Evolutionary conservation across 2,797 vertebrate species (phyloP).

Genomic region (Anableps anableps): DNA sequence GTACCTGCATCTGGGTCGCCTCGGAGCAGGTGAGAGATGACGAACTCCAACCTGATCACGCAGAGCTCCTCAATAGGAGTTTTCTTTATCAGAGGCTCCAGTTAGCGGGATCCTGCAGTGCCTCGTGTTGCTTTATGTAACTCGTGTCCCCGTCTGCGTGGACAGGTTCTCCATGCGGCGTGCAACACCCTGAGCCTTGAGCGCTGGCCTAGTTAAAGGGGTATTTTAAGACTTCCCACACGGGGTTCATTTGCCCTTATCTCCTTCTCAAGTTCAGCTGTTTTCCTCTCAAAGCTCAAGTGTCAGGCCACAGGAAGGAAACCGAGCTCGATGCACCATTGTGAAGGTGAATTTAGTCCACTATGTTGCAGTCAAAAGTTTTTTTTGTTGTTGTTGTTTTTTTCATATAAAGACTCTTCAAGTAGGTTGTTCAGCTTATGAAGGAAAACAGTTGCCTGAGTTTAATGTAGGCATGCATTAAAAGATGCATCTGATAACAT

Average conservation of each 20-base stretch:
- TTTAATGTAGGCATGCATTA: neutral
- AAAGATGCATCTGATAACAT: neutral
- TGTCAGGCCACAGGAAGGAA: constrained; percentile 32
- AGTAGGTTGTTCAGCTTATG: neutral
- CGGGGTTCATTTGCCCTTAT: constrained; percentile 70
- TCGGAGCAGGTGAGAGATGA: constrained; percentile 42
- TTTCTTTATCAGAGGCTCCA: constrained; percentile 29
- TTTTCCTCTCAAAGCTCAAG: constrained; percentile 47
- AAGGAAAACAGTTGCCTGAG: neutral
- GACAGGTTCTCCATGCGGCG: constrained; percentile 41
- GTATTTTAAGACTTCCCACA: constrained; percentile 81
- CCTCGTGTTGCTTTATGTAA: constrained; percentile 50
- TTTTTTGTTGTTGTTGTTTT: neutral
- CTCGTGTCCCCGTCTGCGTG: constrained; percentile 29
- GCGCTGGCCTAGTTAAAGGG: constrained; percentile 75
- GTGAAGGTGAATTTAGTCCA: neutral
- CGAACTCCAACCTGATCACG: constrained; percentile 19
- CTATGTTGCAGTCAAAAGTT: neutral
- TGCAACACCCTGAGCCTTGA: constrained; percentile 54
- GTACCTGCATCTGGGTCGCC: constrained; percentile 32
- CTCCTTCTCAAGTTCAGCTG: constrained; percentile 64
- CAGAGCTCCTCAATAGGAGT: neutral
- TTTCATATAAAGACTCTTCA: neutral
- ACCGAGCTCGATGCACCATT: constrained; percentile 1
- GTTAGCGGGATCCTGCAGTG: constrained; percentile 26